Percentiles rank a stretch among this genome's conserved stretches.
Evolutionary conservation across 2,888 invertebrate species (phyloP).

Genomic region (Thumatha senex): DNA sequence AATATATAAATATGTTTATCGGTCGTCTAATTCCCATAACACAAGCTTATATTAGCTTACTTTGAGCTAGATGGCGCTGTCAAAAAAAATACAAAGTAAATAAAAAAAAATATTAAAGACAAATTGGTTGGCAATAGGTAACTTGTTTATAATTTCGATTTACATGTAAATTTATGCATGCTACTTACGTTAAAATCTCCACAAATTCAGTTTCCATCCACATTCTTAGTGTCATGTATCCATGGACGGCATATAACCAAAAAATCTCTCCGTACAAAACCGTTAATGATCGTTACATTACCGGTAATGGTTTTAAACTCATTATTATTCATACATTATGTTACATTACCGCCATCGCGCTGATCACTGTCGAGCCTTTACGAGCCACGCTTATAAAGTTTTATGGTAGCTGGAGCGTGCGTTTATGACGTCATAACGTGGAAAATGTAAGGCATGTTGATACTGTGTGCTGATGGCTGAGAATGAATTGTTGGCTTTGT

Average conservation of each 20-base stretch:
- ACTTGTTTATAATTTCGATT: no score
- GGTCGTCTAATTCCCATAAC: no score
- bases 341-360: background rate
- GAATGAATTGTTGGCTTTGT: background rate
- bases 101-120: no score
- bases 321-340: constrained; percentile 24
- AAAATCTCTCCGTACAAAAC: background rate
- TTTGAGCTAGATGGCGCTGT: no score
- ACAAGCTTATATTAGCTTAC: no score
- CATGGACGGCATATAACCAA: background rate
- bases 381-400: constrained; percentile 19
- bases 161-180: background rate
- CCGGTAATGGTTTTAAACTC: constrained; percentile 15
- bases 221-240: background rate
- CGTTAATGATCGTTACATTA: constrained; percentile 5
- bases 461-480: background rate
- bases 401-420: constrained; percentile 6
- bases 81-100: no score
- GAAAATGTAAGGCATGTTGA: background rate
- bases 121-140: no score
- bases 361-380: constrained; percentile 12
- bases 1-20: no score
- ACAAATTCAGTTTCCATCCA: constrained; percentile 1
- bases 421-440: constrained; percentile 16
- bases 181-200: background rate